phyloP scores from a whole-genome alignment of 2,113 vertebrate species.

The Scopus umbretta region DNA sequence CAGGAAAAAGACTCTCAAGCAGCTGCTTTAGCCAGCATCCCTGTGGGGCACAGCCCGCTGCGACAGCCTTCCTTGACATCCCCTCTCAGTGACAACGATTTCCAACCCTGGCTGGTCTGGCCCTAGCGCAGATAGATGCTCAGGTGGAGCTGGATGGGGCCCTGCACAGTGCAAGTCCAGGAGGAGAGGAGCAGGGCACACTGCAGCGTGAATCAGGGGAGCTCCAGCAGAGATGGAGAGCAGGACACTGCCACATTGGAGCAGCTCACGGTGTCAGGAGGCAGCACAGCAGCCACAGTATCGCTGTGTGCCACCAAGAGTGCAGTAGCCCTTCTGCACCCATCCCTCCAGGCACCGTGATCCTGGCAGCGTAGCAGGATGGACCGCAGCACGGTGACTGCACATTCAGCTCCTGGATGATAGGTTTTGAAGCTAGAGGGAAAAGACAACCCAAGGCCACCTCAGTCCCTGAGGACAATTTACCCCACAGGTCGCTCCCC shows the following conservation, averaged over 20 bases:
- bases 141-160: neutral
- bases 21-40: constrained; percentile 6
- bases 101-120: neutral
- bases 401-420: neutral
- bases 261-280: neutral
- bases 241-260: accelerated
- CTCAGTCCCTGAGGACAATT: neutral
- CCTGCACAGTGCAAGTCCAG: neutral
- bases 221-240: neutral
- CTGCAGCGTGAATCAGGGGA: neutral
- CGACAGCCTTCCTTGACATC: neutral
- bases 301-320: accelerated
- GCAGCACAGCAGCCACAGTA: neutral
- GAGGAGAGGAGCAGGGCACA: neutral
- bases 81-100: neutral
- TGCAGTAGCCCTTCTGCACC: neutral
- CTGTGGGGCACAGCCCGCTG: neutral
- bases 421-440: neutral
- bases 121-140: neutral
- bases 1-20: constrained; percentile 61
- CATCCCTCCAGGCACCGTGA: neutral
- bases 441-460: neutral
- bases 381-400: accelerated
- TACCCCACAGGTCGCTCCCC: accelerated
- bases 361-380: neutral